Evolutionary conservation across 2,797 vertebrate species (phyloP), one percentile per base, ranked within the genome.

Genomic region (Carapus acus): DNA sequence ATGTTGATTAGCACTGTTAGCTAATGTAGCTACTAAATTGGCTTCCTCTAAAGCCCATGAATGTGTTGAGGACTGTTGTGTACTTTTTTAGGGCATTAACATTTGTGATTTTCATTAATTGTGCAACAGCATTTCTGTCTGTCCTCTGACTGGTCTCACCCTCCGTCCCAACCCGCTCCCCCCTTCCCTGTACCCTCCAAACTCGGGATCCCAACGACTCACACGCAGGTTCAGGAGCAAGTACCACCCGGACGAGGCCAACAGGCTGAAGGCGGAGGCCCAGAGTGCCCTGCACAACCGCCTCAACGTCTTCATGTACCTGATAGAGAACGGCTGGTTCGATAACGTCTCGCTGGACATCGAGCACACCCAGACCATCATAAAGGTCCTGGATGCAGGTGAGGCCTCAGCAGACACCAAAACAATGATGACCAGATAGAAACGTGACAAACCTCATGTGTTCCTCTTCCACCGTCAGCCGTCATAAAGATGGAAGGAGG

Each of bases 401-500:
- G 58, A 69, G 45, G 14, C 13, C n/a, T 42, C n/a, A n/a, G n/a
- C 27, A 29, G 27, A 2, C 45, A 12, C 16, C 11, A 20, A 16
- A 43, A 14, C 6, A 8, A 8, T 4, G 1, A 13, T 29, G 27
- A 3, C 8, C 39, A 7, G 16, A 2, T 18, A 37, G 15, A 29
- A 12, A 14, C 14, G 24, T 72, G n/a, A n/a, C n/a, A n/a, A 70
- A 9, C 31, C 14, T 7, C 12, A 13, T 33, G 8, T n/a, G n/a
- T n/a, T 13, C 31, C 31, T 54, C 54, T 7, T 12, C 49, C 37
- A 6, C 50, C 15, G 17, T 27, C 24, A 95, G 94, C 92, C 12
- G 93, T 96, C 51, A 96, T 96, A 71, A 96, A 94, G 81, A 96
- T 96, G 94, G 94, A 96, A 77, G 94, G 93, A 31, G 94, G 94